Evolutionary conservation across 2,888 invertebrate species (phyloP).

Genomic region (Ditylenchus weischeri): DNA sequence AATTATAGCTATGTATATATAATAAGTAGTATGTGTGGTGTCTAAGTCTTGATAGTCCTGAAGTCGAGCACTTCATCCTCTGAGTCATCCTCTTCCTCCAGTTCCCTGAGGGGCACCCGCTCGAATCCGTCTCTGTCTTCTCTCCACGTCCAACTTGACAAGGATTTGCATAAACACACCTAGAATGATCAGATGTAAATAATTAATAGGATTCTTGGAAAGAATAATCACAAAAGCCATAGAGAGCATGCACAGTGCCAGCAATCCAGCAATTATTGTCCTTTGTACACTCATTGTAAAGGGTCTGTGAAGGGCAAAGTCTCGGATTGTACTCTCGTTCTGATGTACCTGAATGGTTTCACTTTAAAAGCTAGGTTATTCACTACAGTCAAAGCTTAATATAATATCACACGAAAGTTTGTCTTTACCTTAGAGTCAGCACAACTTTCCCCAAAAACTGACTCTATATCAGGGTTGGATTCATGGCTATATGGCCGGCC

Average conservation of each 20-base stretch:
- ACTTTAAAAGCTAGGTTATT: neutral
- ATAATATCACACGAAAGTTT: neutral
- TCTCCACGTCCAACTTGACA: conserved; percentile 6
- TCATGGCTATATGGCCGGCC: no score
- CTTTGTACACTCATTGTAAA: conserved; percentile 24
- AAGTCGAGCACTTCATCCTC: conserved; percentile 31
- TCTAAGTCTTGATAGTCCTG: conserved; percentile 25
- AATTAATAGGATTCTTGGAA: neutral
- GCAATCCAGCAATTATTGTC: conserved; percentile 20
- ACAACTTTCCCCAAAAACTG: neutral
- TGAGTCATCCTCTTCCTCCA: conserved; percentile 31
- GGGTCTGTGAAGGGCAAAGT: conserved; percentile 29
- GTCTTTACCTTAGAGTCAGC: neutral
- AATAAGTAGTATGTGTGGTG: neutral
- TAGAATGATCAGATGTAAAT: conserved; percentile 13
- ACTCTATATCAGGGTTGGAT: no score
- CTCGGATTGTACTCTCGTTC: conserved; percentile 14
- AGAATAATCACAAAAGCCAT: conserved; percentile 27
- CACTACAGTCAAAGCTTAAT: neutral
- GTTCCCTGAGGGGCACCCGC: conserved; percentile 35
- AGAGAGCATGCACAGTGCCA: conserved; percentile 29
- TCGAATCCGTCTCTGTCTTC: conserved; percentile 38
- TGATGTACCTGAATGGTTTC: conserved; percentile 7
- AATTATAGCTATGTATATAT: no score
- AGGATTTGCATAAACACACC: conserved; percentile 31